Evolutionary conservation across 1,140 invertebrate genomes (phyloP).

Genomic region (Brachionus manjavacas): DNA sequence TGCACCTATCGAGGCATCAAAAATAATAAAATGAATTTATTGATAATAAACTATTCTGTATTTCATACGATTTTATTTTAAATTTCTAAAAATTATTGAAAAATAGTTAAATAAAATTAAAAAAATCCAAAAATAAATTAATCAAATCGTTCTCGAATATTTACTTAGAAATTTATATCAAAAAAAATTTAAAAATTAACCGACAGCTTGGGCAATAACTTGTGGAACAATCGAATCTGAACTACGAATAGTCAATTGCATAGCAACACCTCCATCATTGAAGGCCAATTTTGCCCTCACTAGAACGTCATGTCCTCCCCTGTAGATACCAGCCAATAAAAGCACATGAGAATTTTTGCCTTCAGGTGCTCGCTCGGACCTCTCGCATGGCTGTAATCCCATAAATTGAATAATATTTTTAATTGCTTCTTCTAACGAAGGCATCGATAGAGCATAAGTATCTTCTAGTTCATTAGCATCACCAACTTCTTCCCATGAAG

Average conservation of each 20-base stretch:
- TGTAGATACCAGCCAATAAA: constrained; percentile 73
- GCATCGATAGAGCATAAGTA: constrained; percentile 76
- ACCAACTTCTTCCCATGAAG: constrained; percentile 69
- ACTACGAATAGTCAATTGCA: constrained; percentile 67
- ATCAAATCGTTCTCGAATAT: neutral
- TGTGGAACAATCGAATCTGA: constrained; percentile 67
- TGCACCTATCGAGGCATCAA: too few relatives aligned
- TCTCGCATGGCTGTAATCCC: constrained; percentile 78
- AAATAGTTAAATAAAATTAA: constrained; percentile 3
- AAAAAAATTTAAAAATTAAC: constrained; percentile 43
- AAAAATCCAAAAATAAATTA: constrained; percentile 7
- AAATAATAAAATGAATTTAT: neutral
- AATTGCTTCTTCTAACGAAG: constrained; percentile 66
- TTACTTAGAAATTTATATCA: neutral
- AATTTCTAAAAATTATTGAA: constrained; percentile 7
- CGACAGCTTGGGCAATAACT: constrained; percentile 64
- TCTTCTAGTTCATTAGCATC: constrained; percentile 76
- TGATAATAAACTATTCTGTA: neutral
- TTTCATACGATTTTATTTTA: constrained; percentile 25
- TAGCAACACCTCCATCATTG: constrained; percentile 47
- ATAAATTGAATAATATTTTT: constrained; percentile 79
- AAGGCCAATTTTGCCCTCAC: constrained; percentile 76
- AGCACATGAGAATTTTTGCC: constrained; percentile 75
- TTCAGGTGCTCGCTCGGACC: constrained; percentile 75
- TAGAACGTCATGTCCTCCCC: constrained; percentile 81